Conservation (phyloP, 2,888 invertebrate genomes). For the Capitulum mitella region DNA sequence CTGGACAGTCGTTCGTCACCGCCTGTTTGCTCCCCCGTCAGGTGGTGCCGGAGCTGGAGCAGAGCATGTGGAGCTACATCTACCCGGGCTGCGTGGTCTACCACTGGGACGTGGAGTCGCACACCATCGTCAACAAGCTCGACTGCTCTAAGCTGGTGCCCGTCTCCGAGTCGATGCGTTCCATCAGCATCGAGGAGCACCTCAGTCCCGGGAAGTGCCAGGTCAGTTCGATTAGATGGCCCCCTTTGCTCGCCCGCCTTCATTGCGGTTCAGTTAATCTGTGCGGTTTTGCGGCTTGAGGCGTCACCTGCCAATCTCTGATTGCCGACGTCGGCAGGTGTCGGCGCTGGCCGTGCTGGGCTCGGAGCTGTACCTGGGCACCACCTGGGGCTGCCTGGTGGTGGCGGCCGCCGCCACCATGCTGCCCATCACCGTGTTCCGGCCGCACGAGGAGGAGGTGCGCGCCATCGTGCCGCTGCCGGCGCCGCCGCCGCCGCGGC, state of each 20-base stretch:
- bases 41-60: not conserved
- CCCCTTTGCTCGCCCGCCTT: too few relatives aligned
- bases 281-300: too few relatives aligned
- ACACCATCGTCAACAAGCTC: conserved; percentile 64
- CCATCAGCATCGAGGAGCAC: conserved; percentile 81
- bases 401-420: conserved; percentile 73
- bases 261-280: too few relatives aligned
- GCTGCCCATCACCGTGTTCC: conserved; percentile 82
- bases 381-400: conserved; percentile 89
- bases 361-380: conserved; percentile 76
- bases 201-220: conserved; percentile 68
- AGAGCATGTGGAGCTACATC: conserved; percentile 14
- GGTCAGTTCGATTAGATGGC: too few relatives aligned
- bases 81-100: conserved; percentile 69
- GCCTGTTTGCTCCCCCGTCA: too few relatives aligned
- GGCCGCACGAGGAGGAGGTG: conserved; percentile 80
- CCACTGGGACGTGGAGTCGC: conserved; percentile 68
- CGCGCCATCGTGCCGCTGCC: conserved; percentile 44
- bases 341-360: conserved; percentile 60
- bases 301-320: too few relatives aligned
- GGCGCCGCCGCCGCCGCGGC: conserved; percentile 12
- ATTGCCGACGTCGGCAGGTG: conserved; percentile 58
- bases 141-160: conserved; percentile 89
- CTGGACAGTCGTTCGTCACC: too few relatives aligned
- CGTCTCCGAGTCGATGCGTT: conserved; percentile 83